Percentiles rank a stretch among this genome's conserved stretches.
Evolutionary conservation across 1,140 invertebrate genomes (phyloP).

Genomic region (Arion vulgaris): DNA sequence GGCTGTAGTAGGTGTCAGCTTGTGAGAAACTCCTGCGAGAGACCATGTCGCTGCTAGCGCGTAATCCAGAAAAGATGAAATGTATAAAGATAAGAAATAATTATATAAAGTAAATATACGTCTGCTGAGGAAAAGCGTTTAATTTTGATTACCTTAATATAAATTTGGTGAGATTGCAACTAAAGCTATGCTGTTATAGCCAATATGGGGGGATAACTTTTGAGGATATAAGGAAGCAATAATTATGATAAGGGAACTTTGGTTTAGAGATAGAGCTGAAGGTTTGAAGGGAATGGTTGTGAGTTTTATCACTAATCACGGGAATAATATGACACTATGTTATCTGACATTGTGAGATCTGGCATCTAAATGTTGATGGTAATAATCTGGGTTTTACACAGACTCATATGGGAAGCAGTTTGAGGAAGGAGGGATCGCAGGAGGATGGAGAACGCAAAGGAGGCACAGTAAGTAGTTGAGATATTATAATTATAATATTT

Average conservation of each 20-base stretch:
- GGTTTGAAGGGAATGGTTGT: not conserved
- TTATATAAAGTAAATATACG: slow-evolving; percentile 17
- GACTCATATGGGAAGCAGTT: too few species aligned
- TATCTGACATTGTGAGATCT: not conserved
- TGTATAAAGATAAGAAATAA: slow-evolving; percentile 20
- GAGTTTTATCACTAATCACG: slow-evolving; percentile 32
- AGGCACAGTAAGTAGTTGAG: too few species aligned
- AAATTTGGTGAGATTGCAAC: not conserved
- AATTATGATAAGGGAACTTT: slow-evolving; percentile 33
- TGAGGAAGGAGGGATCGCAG: too few species aligned
- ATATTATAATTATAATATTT: too few species aligned
- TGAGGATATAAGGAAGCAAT: slow-evolving; percentile 14
- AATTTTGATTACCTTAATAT: slow-evolving; percentile 32
- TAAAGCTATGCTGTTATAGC: not conserved
- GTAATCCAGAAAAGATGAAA: slow-evolving; percentile 11
- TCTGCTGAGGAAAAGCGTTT: slow-evolving; percentile 19
- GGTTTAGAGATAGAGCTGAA: not conserved
- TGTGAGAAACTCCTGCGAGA: not conserved
- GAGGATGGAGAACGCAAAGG: too few species aligned
- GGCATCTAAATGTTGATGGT: not conserved
- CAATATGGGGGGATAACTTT: slow-evolving; percentile 22
- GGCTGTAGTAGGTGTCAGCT: slow-evolving; percentile 18
- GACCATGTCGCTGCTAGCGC: not conserved
- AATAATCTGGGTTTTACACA: not conserved
- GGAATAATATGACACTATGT: not conserved